Evolutionary conservation across 1,140 invertebrate species (phyloP).

Genomic region (Pseudomyrmex dendroicus): DNA sequence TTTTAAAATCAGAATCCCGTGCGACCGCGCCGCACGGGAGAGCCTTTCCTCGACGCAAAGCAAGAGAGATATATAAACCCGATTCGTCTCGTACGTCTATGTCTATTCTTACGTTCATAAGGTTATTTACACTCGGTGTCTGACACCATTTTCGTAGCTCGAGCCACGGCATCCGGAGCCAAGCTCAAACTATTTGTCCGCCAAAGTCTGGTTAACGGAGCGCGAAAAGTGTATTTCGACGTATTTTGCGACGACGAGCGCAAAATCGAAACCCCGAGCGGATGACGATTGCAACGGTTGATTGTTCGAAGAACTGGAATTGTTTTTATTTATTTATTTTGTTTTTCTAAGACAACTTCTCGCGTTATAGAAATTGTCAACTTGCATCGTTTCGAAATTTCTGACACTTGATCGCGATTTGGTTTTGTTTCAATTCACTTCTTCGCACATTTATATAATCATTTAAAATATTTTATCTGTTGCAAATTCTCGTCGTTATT

Average conservation of each 20-base stretch:
- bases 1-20: slow-evolving; percentile 37
- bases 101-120: slow-evolving; percentile 75
- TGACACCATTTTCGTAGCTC: slow-evolving; percentile 73
- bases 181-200: slow-evolving; percentile 60
- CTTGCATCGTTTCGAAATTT: slow-evolving; percentile 6
- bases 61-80: slow-evolving; percentile 64
- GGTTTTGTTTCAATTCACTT: slow-evolving; percentile 10
- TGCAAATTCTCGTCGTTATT: too few relatives aligned
- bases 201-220: slow-evolving; percentile 28
- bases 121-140: slow-evolving; percentile 74
- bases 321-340: neutral
- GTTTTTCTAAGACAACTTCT: neutral
- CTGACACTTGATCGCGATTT: neutral
- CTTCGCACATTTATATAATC: too few relatives aligned
- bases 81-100: slow-evolving; percentile 71
- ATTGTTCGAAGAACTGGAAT: neutral
- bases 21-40: neutral
- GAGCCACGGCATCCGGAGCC: slow-evolving; percentile 46
- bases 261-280: neutral
- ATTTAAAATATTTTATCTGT: too few relatives aligned
- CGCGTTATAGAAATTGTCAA: neutral
- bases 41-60: slow-evolving; percentile 44
- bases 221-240: neutral
- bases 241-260: neutral
- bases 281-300: neutral